These are phyloP conservation scores for Nannospalax galili DNA, from an alignment of 2,113 vertebrate species.

Conservation along the genomic window DNA sequence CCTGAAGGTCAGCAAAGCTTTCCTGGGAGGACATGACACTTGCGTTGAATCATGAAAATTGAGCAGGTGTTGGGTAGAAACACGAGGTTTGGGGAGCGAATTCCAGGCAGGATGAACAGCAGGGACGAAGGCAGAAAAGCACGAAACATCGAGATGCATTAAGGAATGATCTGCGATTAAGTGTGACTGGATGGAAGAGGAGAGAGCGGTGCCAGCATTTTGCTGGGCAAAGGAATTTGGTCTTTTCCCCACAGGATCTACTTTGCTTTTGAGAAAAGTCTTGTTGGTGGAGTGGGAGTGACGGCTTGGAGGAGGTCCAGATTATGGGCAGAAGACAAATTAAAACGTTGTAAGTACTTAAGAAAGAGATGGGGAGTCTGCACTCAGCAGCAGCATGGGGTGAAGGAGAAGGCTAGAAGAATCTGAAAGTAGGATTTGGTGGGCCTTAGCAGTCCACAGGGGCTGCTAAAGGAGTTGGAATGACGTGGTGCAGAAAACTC, in stretches of 20 bases:
- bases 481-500: background rate
- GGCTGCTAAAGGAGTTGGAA: background rate
- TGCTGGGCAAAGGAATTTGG: conserved; percentile 69
- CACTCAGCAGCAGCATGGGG: background rate
- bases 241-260: conserved; percentile 42
- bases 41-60: conserved; percentile 63
- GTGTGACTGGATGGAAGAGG: conserved; percentile 55
- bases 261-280: conserved; percentile 65
- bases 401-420: conserved; percentile 26
- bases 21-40: conserved; percentile 50
- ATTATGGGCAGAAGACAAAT: conserved; percentile 58
- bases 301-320: conserved; percentile 55
- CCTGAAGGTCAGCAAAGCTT: conserved; percentile 48
- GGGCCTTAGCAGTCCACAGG: background rate
- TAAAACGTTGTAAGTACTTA: conserved; percentile 68
- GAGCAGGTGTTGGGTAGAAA: conserved; percentile 71
- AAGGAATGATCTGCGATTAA: conserved; percentile 68
- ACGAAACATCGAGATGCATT: conserved; percentile 75
- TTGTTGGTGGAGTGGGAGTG: conserved; percentile 16
- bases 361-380: conserved; percentile 17
- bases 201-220: conserved; percentile 54
- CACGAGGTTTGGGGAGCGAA: conserved; percentile 44
- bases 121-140: conserved; percentile 70
- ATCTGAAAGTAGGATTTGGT: conserved; percentile 43
- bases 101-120: conserved; percentile 64